These are phyloP conservation scores for Thamnaconus septentrionalis DNA, from an alignment of 2,113 vertebrate species.

Conservation along the genomic window DNA sequence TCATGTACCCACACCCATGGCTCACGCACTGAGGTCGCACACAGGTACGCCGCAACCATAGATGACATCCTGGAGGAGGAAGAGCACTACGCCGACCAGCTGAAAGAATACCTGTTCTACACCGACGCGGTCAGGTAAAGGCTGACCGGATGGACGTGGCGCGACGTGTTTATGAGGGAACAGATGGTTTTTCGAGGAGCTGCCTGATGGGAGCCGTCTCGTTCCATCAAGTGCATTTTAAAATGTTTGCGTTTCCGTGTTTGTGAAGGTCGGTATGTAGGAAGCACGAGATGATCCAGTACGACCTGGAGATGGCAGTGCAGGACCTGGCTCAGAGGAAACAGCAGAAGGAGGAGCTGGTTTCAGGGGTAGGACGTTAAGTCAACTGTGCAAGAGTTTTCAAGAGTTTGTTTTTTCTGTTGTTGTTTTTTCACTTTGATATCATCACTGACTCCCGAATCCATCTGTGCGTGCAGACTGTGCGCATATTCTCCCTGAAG, in stretches of 20 bases:
- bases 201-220: not conserved
- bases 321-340: constrained; percentile 88
- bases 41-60: constrained; percentile 90
- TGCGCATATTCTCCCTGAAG: constrained; percentile 90
- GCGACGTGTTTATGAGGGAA: not conserved
- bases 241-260: constrained; percentile 11
- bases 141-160: not conserved
- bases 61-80: constrained; percentile 95
- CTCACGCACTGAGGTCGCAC: not conserved
- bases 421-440: too few relatives aligned
- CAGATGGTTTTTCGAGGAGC: not conserved
- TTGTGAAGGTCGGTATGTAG: constrained; percentile 86
- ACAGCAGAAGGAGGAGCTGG: constrained; percentile 90
- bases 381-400: too few relatives aligned
- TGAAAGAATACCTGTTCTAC: constrained; percentile 95
- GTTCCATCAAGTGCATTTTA: not conserved
- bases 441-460: not conserved
- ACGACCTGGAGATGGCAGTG: constrained; percentile 87
- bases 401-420: too few relatives aligned
- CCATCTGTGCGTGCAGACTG: constrained; percentile 73
- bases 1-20: too few relatives aligned
- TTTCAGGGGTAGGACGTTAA: constrained; percentile 80
- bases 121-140: constrained; percentile 86
- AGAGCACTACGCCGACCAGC: constrained; percentile 92
- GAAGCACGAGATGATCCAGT: constrained; percentile 91